Percentiles rank a stretch among this genome's conserved stretches.
Evolutionary conservation across 1,140 invertebrate species (phyloP).

Genomic region (Bombus confusus): DNA sequence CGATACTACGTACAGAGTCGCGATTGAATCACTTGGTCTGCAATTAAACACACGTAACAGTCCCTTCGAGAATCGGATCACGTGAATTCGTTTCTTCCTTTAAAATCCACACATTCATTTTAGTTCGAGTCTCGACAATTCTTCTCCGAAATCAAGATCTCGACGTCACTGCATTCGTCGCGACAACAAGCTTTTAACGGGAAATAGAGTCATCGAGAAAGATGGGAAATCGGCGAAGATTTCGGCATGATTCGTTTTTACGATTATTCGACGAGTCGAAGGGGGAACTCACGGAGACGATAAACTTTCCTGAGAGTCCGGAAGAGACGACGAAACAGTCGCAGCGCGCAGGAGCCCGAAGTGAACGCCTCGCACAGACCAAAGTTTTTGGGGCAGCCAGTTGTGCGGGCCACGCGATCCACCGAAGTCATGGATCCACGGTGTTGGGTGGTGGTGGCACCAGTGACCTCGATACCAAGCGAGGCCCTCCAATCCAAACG

Average conservation of each 20-base stretch:
- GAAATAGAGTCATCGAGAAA: background rate
- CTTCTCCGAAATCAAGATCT: background rate
- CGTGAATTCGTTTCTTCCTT: background rate
- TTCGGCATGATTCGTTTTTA: background rate
- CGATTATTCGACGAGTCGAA: background rate
- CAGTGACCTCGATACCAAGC: constrained; percentile 80
- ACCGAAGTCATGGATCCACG: constrained; percentile 65
- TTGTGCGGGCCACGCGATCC: constrained; percentile 73
- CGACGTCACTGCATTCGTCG: background rate
- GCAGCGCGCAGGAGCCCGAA: constrained; percentile 59
- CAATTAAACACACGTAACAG: background rate
- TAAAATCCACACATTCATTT: background rate
- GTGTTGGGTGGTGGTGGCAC: constrained; percentile 77
- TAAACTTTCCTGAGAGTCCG: background rate
- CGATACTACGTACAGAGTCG: background rate
- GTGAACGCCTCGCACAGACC: constrained; percentile 68
- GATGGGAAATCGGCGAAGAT: background rate
- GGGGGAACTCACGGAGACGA: too few relatives aligned
- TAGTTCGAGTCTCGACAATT: background rate
- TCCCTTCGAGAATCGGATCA: background rate
- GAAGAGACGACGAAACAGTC: background rate
- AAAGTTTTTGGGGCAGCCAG: constrained; percentile 75
- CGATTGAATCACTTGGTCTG: background rate
- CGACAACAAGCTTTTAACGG: background rate
- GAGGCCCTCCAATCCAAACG: constrained; percentile 77